phyloP scores from a whole-genome alignment of 2,113 vertebrate species.

The Nothoprocta perdicaria region DNA sequence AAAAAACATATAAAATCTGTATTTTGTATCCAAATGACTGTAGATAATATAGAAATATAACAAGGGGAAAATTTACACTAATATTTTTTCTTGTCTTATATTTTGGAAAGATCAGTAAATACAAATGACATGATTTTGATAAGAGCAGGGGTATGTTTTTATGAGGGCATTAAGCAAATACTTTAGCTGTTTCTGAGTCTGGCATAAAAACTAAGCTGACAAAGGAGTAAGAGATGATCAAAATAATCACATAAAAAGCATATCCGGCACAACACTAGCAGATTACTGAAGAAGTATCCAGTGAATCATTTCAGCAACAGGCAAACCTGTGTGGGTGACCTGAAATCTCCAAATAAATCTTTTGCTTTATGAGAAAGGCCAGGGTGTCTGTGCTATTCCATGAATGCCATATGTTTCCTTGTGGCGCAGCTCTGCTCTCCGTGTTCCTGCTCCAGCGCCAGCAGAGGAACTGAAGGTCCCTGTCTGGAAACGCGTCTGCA shows the following conservation, averaged over 20 bases:
- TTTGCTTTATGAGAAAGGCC: neutral
- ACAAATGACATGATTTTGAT: neutral
- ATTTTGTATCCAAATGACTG: neutral
- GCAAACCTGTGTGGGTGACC: neutral
- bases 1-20: neutral
- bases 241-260: neutral
- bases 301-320: neutral
- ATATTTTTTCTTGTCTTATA: conserved; percentile 12
- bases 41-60: neutral
- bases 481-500: neutral
- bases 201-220: neutral
- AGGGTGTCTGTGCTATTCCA: neutral
- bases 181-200: neutral
- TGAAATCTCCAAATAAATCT: neutral
- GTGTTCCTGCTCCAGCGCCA: neutral
- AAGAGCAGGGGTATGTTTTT: neutral
- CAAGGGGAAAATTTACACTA: neutral
- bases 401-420: neutral
- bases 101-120: conserved; percentile 21
- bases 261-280: neutral
- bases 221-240: conserved; percentile 7
- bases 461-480: neutral
- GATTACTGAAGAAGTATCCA: neutral
- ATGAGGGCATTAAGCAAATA: conserved; percentile 11
- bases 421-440: neutral